Conservation (phyloP, 2,888 invertebrate genomes). For the Tethea ocularis region DNA sequence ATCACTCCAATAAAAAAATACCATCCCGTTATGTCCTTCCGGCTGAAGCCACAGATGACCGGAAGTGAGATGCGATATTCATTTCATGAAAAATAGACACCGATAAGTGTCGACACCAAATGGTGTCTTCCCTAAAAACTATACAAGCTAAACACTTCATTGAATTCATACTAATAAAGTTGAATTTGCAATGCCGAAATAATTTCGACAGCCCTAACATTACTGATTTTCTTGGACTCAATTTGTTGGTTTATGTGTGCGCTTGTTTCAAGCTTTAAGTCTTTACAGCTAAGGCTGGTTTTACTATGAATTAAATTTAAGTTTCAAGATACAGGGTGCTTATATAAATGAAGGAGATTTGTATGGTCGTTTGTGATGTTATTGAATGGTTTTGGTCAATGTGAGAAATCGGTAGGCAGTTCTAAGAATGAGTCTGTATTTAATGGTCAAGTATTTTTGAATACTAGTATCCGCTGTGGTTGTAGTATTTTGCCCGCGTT, state of each 20-base stretch:
- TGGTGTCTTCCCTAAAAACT: constrained; percentile 13
- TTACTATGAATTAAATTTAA: constrained; percentile 14
- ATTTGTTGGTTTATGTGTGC: constrained; percentile 12
- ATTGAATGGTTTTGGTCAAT: constrained; percentile 32
- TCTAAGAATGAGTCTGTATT: too few species aligned
- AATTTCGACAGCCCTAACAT: constrained; percentile 14
- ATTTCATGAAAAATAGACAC: constrained; percentile 64
- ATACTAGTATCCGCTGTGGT: too few species aligned
- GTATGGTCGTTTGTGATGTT: constrained; percentile 49
- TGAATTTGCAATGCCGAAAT: constrained; percentile 13
- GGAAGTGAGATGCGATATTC: constrained; percentile 54
- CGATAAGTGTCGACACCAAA: constrained; percentile 44
- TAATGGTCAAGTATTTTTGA: not conserved
- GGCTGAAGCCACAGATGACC: constrained; percentile 31
- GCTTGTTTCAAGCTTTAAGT: constrained; percentile 13
- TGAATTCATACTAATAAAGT: constrained; percentile 9
- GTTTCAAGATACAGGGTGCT: constrained; percentile 27
- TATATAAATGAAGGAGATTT: constrained; percentile 47
- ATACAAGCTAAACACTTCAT: constrained; percentile 16
- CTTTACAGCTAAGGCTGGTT: constrained; percentile 17
- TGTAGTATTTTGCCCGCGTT: too few species aligned
- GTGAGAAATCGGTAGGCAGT: constrained; percentile 9
- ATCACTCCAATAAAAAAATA: constrained; percentile 42
- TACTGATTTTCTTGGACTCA: constrained; percentile 23
- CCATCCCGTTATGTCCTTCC: constrained; percentile 26